phyloP scores from a whole-genome alignment of 1,140 invertebrate genomes.

The Arion vulgaris region DNA sequence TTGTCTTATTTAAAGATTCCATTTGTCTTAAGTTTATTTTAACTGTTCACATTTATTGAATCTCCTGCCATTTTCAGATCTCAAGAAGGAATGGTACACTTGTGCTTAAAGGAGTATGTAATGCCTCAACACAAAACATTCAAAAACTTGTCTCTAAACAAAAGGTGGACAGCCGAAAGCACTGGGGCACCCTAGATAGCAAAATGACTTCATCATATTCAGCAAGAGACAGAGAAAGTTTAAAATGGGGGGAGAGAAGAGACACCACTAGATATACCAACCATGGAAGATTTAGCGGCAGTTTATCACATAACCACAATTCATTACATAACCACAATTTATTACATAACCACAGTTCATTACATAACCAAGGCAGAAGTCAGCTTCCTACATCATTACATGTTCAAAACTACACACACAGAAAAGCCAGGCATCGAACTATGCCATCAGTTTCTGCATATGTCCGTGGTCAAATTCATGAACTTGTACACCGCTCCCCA shows the following conservation, averaged over 20 bases:
- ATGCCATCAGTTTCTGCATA: constrained; percentile 46
- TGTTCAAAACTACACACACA: background rate
- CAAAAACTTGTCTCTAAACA: constrained; percentile 62
- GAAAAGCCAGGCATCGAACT: background rate
- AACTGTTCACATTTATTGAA: no score
- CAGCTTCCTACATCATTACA: background rate
- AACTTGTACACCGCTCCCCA: constrained; percentile 47
- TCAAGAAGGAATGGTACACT: constrained; percentile 50
- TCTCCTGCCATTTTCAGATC: background rate
- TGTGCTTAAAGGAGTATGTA: constrained; percentile 53
- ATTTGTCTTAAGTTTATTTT: no score
- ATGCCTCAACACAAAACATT: constrained; percentile 61
- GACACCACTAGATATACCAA: no score
- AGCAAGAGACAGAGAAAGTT: no score
- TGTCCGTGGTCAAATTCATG: constrained; percentile 45
- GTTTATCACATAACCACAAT: background rate
- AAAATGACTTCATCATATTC: no score
- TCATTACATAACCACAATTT: no score
- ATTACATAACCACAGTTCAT: no score
- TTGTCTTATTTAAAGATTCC: no score
- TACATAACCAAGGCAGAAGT: background rate
- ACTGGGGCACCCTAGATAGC: background rate
- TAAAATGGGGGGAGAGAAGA: constrained; percentile 48
- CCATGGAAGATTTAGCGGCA: background rate
- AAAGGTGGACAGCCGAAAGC: constrained; percentile 42